These are phyloP conservation scores for Bostrychus sinensis DNA, from an alignment of 2,113 vertebrate genomes.

Conservation along the genomic window DNA sequence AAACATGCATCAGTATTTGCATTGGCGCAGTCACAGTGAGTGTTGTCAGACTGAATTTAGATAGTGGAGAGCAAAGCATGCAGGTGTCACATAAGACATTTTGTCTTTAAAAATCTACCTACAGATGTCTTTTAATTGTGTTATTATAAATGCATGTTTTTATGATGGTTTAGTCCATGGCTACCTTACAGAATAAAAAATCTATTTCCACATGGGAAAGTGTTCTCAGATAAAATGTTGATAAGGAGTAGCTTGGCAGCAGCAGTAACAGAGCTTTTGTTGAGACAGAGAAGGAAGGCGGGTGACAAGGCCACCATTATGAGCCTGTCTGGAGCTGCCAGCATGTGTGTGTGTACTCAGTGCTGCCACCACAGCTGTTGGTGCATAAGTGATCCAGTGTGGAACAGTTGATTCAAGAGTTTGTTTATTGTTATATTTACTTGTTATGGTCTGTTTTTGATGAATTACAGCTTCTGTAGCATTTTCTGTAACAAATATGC, in stretches of 20 bases:
- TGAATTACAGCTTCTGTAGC: too few relatives aligned
- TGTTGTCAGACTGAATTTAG: too few relatives aligned
- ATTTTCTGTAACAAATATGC: neutral
- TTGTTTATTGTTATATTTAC: conserved; percentile 14
- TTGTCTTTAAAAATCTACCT: too few relatives aligned
- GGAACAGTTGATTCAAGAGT: neutral
- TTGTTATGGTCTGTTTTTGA: neutral
- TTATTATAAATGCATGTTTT: too few relatives aligned
- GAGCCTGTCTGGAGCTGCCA: conserved; percentile 31
- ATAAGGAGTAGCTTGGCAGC: conserved; percentile 44
- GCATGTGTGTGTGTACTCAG: conserved; percentile 32
- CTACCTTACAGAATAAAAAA: too few relatives aligned
- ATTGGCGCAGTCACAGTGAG: neutral
- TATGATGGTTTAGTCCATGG: too few relatives aligned
- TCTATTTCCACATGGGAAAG: neutral
- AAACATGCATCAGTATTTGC: neutral
- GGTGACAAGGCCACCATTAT: conserved; percentile 64
- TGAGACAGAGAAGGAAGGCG: conserved; percentile 33
- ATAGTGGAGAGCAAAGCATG: too few relatives aligned
- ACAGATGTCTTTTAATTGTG: too few relatives aligned
- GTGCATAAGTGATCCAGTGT: conserved; percentile 12
- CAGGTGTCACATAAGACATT: too few relatives aligned
- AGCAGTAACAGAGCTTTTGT: conserved; percentile 40
- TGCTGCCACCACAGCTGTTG: conserved; percentile 30
- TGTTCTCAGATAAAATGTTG: conserved; percentile 23